A percentile compares a stretch with the other conserved stretches of the same genome.
Evolutionary conservation across 92 coral and sea anemone species (phyloP).

Genomic region (Zoanthus sociatus): DNA sequence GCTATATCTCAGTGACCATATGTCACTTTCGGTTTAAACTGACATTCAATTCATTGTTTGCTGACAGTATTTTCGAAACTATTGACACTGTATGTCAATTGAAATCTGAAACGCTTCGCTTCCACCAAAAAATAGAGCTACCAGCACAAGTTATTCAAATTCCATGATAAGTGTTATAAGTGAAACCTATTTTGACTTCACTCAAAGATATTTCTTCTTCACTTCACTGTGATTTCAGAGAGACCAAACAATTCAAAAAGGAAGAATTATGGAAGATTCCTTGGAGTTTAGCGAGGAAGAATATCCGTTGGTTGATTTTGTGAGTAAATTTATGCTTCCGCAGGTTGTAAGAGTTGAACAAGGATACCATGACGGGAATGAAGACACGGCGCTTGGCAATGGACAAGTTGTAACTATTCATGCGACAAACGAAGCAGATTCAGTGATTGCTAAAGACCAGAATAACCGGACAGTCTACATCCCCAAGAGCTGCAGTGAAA

Average conservation of each 20-base stretch:
- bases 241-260: neutral
- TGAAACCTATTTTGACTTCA: neutral
- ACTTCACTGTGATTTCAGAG: neutral
- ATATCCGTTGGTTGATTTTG: slow-evolving; percentile 28
- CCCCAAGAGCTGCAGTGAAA: slow-evolving; percentile 14
- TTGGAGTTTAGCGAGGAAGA: slow-evolving; percentile 44
- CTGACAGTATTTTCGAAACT: neutral
- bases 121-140: neutral
- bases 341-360: slow-evolving; percentile 48
- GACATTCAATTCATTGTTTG: too few relatives aligned
- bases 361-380: slow-evolving; percentile 42
- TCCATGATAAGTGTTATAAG: neutral
- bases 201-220: neutral
- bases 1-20: too few relatives aligned
- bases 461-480: slow-evolving; percentile 2
- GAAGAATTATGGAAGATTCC: slow-evolving; percentile 1
- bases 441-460: slow-evolving; percentile 38
- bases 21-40: too few relatives aligned
- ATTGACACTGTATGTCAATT: neutral
- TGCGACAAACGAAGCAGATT: slow-evolving; percentile 31
- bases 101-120: neutral
- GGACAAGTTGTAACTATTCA: slow-evolving; percentile 57
- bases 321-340: slow-evolving; percentile 39
- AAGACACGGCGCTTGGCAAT: slow-evolving; percentile 33
- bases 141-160: neutral